Conservation (phyloP, 2,113 vertebrate genomes). For the Tragelaphus imberbis region DNA sequence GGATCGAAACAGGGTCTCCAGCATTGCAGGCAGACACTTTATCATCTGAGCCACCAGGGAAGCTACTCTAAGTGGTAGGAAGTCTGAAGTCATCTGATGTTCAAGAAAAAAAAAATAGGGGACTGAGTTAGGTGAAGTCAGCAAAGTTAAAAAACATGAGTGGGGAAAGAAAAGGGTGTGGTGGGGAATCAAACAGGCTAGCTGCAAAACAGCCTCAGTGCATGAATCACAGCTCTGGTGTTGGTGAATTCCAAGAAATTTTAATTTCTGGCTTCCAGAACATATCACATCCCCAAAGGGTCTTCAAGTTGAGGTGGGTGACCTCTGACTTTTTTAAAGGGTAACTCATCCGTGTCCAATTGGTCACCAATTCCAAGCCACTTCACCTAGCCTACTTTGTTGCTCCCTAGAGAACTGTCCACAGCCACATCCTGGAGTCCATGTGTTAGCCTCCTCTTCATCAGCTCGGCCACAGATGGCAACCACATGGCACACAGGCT, state of each 20-base stretch:
- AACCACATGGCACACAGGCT: not conserved
- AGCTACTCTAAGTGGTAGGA: not conserved
- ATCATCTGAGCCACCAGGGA: no score
- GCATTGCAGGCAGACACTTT: no score
- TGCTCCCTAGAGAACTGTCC: not conserved
- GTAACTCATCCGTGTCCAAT: not conserved
- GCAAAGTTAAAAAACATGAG: not conserved
- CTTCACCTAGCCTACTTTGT: not conserved
- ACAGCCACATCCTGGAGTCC: not conserved
- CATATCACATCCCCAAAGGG: not conserved
- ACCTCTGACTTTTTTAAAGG: not conserved
- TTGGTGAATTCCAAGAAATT: not conserved
- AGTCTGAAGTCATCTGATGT: not conserved
- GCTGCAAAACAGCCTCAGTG: not conserved
- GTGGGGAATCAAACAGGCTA: not conserved
- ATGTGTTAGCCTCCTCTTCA: not conserved
- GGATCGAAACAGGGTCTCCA: no score
- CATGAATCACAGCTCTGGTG: not conserved
- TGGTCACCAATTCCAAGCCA: not conserved
- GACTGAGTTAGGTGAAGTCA: not conserved
- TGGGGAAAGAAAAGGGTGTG: not conserved
- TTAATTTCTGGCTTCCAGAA: not conserved
- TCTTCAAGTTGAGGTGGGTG: not conserved
- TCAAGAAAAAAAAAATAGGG: not conserved
- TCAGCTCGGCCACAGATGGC: not conserved